Base-by-base conservation (phyloP, 2,797 vertebrate genomes). In the Microchirus variegatus region DNA sequence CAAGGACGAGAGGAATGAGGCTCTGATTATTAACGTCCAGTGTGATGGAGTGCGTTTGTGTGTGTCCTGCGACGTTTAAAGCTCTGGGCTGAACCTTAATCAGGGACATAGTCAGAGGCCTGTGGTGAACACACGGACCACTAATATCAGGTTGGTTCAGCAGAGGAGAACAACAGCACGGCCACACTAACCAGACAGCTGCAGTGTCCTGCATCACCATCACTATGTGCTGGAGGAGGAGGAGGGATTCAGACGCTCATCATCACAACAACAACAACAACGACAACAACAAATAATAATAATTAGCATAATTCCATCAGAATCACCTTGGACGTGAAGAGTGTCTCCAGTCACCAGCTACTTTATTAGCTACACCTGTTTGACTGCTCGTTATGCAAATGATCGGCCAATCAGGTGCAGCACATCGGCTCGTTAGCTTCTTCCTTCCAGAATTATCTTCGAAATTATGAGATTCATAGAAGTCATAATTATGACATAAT, bases 71-170 rank as follows among this genome's bases (percentile, higher is more conserved):
- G 47, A 10, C 52, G 63, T 53, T 59, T 51, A 41, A 5, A 40
- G 49, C 40, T 53, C 57, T 36, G 61, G 57, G 63, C 60, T 60
- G 70, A 69, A 68, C 45, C 75, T 55, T 70, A 59, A 78, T 75
- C 64, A 59, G 56, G 63, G 55, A 62, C 62, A 36, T 53, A 64
- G 64, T 37, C 37, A 1, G 72, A 65, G 38, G 63, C 9, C 70
- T 85, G 84, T 18, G 79, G 83, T 16, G 31, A 80, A 63, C 63
- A 51, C 58, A 48, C 70, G 49, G 38, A 87, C 83, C 87, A 85
- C 82, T 84, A 86, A 89, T 85, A 83, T 76, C 77, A 80, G 74
- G 82, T 81, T 87, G 81, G 77, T 74, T 63, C 68, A 47, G 78
- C 63, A 62, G 63, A 86, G 64, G 82, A 87, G 78, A 78, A 86